Percentiles rank a stretch among this genome's conserved stretches.
These are phyloP conservation scores for Leptonema lineaticorne DNA, from an alignment of 1,140 invertebrate species.

Conservation along the genomic window DNA sequence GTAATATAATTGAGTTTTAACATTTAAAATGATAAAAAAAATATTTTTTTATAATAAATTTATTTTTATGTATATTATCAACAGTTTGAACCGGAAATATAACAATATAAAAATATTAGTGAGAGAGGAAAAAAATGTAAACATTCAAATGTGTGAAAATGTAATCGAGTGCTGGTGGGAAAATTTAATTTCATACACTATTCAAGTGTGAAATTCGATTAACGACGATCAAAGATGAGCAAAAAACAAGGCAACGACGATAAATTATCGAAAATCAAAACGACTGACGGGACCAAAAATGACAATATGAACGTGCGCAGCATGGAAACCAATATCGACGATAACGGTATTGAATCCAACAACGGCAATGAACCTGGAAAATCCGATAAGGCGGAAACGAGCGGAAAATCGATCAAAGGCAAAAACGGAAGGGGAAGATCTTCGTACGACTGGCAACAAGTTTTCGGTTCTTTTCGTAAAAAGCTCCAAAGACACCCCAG, in stretches of 20 bases:
- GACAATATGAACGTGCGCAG: not conserved
- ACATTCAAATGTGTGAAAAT: no score
- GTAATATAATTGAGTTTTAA: no score
- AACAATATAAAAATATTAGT: no score
- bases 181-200: no score
- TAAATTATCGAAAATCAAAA: not conserved
- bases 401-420: not conserved
- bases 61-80: no score
- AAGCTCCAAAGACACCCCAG: conserved; percentile 34
- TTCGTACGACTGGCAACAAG: conserved; percentile 13
- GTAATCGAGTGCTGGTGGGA: no score
- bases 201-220: not conserved
- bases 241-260: not conserved
- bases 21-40: no score
- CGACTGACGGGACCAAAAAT: not conserved
- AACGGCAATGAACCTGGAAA: not conserved
- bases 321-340: not conserved
- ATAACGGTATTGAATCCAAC: not conserved
- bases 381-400: conserved; percentile 2
- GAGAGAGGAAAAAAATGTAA: no score
- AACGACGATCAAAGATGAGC: not conserved
- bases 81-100: no score
- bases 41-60: no score
- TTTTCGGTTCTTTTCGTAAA: conserved; percentile 11
- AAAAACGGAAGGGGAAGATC: not conserved